These are phyloP conservation scores for Balearica regulorum DNA, from an alignment of 2,797 vertebrate species.

Conservation along the genomic window DNA sequence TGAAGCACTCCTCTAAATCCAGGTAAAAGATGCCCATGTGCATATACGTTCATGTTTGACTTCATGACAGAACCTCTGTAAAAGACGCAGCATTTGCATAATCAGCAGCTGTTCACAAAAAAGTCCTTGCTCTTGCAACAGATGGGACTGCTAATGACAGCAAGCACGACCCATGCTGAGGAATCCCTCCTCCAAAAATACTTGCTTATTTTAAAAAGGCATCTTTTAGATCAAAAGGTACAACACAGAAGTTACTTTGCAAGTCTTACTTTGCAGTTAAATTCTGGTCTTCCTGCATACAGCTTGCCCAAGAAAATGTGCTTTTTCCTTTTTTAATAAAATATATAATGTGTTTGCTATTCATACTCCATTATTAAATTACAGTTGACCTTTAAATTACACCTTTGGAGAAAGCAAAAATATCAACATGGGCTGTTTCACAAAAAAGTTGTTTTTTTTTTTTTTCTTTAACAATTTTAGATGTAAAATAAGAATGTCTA, in stretches of 20 bases:
- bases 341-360: neutral
- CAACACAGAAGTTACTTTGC: neutral
- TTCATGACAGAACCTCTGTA: neutral
- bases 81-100: neutral
- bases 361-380: neutral
- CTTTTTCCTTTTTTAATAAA: neutral
- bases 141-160: neutral
- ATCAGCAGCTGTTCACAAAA: neutral
- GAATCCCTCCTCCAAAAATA: neutral
- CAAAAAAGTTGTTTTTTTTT: neutral
- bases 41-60: neutral
- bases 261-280: neutral
- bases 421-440: neutral
- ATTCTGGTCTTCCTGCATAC: neutral
- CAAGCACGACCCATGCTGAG: neutral
- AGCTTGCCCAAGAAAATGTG: neutral
- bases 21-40: neutral
- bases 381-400: neutral
- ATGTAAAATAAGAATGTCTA: neutral
- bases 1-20: neutral
- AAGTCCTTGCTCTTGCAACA: neutral
- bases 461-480: neutral
- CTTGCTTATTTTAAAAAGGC: neutral
- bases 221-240: neutral
- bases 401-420: neutral